Percentiles rank a stretch among this genome's conserved stretches.
Conservation (phyloP, 2,113 vertebrate genomes). For the Ginglymostoma cirratum region DNA sequence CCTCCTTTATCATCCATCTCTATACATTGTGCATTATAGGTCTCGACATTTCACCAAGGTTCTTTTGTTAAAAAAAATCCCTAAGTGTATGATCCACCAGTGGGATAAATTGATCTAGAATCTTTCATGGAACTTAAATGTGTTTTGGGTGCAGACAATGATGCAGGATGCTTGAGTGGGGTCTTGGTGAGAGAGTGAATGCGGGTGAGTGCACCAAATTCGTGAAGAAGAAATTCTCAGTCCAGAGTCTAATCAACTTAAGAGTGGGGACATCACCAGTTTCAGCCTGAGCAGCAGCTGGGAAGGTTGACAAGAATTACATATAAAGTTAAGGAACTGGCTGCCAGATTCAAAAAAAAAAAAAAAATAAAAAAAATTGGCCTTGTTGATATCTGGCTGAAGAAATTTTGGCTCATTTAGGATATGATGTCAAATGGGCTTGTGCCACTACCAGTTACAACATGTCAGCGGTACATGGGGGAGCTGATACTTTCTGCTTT, state of each 20-base stretch:
- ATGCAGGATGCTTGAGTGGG: not conserved
- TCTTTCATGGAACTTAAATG: not conserved
- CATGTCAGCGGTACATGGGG: not conserved
- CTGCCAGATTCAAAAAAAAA: not conserved
- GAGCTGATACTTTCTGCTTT: not conserved
- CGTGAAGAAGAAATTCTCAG: not conserved
- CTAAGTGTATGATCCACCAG: not conserved
- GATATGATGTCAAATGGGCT: not conserved
- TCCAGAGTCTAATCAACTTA: not conserved
- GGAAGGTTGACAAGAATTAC: not conserved
- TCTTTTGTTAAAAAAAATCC: not conserved
- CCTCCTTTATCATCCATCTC: not conserved
- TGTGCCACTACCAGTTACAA: not conserved
- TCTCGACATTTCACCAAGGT: not conserved
- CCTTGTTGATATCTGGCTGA: not conserved
- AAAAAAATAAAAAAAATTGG: not conserved
- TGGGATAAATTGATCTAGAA: not conserved
- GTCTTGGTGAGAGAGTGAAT: not conserved
- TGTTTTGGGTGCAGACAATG: not conserved
- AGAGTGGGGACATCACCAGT: not conserved
- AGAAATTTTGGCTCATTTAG: not conserved
- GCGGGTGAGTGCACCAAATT: not conserved
- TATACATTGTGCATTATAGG: not conserved
- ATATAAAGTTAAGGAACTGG: not conserved
- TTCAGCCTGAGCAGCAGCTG: not conserved